Evolutionary conservation across 2,113 vertebrate species (phyloP).

Genomic region (Eulemur macaco): DNA sequence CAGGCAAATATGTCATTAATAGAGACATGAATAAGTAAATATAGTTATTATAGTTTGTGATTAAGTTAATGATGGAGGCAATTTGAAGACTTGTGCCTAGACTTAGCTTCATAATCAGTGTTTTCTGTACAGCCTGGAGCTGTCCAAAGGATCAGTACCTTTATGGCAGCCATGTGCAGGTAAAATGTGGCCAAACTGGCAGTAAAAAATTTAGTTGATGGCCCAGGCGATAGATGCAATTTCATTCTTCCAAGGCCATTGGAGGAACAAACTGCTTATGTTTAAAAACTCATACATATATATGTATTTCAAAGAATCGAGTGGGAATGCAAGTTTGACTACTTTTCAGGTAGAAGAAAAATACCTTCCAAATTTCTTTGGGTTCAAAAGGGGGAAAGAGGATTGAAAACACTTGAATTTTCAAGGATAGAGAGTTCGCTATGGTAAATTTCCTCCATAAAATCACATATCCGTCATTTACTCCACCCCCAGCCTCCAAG

Average conservation of each 20-base stretch:
- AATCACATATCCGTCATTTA: not conserved
- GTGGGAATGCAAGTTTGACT: conserved; percentile 1
- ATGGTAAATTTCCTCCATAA: not conserved
- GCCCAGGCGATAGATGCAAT: not conserved
- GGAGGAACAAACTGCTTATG: not conserved
- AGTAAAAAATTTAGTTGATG: conserved; percentile 40
- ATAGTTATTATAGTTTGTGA: not conserved
- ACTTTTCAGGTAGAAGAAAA: conserved; percentile 50
- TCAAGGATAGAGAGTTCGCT: conserved; percentile 16
- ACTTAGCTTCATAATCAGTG: not conserved
- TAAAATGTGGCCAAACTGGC: conserved; percentile 21
- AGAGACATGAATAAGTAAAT: not conserved
- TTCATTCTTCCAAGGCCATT: not conserved
- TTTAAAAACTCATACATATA: not conserved
- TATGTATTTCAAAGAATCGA: conserved; percentile 2
- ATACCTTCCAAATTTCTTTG: conserved; percentile 26
- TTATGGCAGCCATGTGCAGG: not conserved
- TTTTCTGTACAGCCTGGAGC: not conserved
- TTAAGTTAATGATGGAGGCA: not conserved
- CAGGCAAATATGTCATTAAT: not conserved
- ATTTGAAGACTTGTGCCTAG: not conserved
- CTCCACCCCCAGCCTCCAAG: not conserved
- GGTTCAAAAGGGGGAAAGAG: not conserved
- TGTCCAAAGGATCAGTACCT: not conserved
- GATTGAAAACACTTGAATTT: conserved; percentile 57